Evolutionary conservation across 2,888 invertebrate species (phyloP), one percentile per base, ranked within the genome.

Genomic region (Macrosoma leucophasiata): DNA sequence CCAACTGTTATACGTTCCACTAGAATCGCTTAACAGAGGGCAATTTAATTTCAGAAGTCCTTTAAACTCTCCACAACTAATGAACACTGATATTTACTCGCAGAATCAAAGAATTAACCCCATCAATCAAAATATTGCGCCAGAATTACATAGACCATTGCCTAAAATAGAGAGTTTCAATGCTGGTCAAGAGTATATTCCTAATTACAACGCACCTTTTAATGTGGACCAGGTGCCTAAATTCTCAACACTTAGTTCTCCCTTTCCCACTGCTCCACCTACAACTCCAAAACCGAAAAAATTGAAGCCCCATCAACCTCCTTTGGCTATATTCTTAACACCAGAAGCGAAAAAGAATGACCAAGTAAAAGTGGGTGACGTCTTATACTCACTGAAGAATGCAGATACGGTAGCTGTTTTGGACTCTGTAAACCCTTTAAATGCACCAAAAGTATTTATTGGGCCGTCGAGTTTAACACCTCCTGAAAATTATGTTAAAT

Each of bases 261-360:
- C 79, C 1, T 75, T 77, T 39, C 72, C 82, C 3, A 74, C 82
- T 1, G 63, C 73, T 7, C 62, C 75, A 2, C 71, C 81, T 15
- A 77, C 82, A 0, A 86, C 84, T 9, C 65, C 68, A 0, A 81
- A 68, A 47, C 75, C 86, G 0, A 87, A 85, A 32, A 90, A 89
- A 56, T 70, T 89, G 1, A 91, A 90, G 53, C 91, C 94, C 0
- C 93, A 95, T 66, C 94, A 94, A 60, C 94, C 94, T 1, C 94
- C 94, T 0, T 66, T 95, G 25, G 92, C 94, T 1, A 92, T 95
- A 46, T 95, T 92, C 58, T 87, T 94, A 79, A 85, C 82, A n/a
- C 86, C 84, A 52, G 73, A 75, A 50, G 52, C 63, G 3, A 78
- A 73, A 34, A 79, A 71, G 46, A 77, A 79, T 17, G 68, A 74